Evolutionary conservation across 2,888 invertebrate genomes (phyloP).

Genomic region (Drosophila pegasa): DNA sequence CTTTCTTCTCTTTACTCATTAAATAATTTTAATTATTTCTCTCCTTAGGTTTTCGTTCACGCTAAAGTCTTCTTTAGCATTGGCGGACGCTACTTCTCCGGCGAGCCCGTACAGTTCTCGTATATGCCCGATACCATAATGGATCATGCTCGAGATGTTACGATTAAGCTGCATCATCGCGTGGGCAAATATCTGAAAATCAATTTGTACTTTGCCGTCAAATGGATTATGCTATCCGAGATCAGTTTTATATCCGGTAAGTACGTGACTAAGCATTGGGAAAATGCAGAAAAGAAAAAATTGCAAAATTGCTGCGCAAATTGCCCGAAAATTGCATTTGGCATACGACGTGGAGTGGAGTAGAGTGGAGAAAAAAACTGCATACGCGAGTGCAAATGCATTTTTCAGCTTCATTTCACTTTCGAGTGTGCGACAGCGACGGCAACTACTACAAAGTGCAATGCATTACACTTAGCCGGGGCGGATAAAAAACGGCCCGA

Average conservation of each 20-base stretch:
- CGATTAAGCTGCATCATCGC: constrained; percentile 91
- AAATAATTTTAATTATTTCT: neutral
- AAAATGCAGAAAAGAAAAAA: constrained; percentile 1
- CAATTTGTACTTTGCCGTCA: constrained; percentile 91
- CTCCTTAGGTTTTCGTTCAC: constrained; percentile 89
- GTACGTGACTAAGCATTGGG: constrained; percentile 46
- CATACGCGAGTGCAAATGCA: constrained; percentile 67
- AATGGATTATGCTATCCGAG: constrained; percentile 95
- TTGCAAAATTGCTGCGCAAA: constrained; percentile 36
- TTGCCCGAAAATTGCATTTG: constrained; percentile 65
- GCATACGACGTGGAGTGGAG: constrained; percentile 17
- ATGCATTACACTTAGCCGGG: constrained; percentile 60
- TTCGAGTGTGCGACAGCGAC: constrained; percentile 75
- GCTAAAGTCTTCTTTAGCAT: constrained; percentile 91
- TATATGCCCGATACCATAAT: constrained; percentile 91
- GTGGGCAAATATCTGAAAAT: constrained; percentile 91
- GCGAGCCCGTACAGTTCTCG: constrained; percentile 90
- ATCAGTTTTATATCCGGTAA: constrained; percentile 92
- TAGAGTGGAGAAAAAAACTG: constrained; percentile 6
- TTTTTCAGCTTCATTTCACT: constrained; percentile 84
- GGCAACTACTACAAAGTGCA: constrained; percentile 43
- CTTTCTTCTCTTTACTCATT: neutral
- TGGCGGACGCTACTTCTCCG: constrained; percentile 89
- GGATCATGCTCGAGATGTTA: constrained; percentile 92
- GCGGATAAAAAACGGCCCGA: constrained; percentile 10